Evolutionary conservation across 1,140 invertebrate genomes (phyloP).

Genomic region (Grapholita molesta): DNA sequence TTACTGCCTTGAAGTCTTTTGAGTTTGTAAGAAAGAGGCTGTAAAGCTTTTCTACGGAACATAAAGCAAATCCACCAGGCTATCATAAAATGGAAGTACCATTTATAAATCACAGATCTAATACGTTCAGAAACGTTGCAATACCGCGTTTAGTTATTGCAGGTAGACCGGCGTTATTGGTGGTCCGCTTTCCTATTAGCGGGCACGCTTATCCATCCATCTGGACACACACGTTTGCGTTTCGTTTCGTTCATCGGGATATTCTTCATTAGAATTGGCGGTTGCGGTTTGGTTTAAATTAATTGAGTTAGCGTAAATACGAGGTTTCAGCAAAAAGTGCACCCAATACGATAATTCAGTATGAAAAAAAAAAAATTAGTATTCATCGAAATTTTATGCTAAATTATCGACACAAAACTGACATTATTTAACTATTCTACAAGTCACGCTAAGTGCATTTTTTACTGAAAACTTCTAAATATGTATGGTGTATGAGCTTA

Average conservation of each 20-base stretch:
- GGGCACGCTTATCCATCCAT: constrained; percentile 22
- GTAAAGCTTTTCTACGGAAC: background rate
- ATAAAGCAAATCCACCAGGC: background rate
- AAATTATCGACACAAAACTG: too few species aligned
- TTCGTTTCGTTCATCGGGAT: background rate
- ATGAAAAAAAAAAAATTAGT: too few species aligned
- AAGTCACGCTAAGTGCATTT: too few species aligned
- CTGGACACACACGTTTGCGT: constrained; percentile 6
- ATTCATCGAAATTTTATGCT: too few species aligned
- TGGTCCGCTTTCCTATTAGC: constrained; percentile 27
- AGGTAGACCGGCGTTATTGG: constrained; percentile 26
- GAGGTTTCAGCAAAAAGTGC: background rate
- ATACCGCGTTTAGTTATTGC: constrained; percentile 23
- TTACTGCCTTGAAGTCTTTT: background rate
- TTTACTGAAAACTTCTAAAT: too few species aligned
- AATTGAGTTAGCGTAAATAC: background rate
- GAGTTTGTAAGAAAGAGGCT: background rate
- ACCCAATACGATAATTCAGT: too few species aligned
- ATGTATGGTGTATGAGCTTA: too few species aligned
- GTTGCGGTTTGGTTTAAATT: background rate
- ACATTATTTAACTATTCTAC: too few species aligned
- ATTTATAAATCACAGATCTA: constrained; percentile 39
- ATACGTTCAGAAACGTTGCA: constrained; percentile 29
- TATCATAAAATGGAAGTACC: constrained; percentile 34
- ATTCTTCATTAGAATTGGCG: background rate